Conservation (phyloP, 2,113 vertebrate species). For the Panthera leo region DNA sequence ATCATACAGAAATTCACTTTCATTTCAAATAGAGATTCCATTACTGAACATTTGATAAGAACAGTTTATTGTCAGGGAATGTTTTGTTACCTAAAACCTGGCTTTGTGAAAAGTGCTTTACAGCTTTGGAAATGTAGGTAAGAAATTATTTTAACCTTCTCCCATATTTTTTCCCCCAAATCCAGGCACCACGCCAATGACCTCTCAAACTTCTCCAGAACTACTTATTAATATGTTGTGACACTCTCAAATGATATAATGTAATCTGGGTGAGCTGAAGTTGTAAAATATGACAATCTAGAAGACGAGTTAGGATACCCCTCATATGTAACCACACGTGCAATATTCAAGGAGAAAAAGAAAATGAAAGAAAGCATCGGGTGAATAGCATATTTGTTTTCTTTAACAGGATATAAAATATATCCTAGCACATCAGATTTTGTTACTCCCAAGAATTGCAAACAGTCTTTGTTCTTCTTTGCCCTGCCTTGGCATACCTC, state of each 20-base stretch:
- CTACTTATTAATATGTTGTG: not conserved
- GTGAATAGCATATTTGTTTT: not conserved
- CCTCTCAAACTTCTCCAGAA: not conserved
- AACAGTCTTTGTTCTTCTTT: constrained; percentile 53
- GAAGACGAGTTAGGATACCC: not conserved
- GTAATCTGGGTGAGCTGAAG: not conserved
- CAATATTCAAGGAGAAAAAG: not conserved
- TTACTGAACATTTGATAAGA: not conserved
- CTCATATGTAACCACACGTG: not conserved
- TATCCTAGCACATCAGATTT: not conserved
- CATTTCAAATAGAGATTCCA: not conserved
- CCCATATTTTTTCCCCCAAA: not conserved
- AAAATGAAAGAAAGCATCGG: not conserved
- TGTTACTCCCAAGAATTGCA: not conserved
- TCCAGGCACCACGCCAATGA: not conserved
- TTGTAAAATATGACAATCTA: constrained; percentile 1
- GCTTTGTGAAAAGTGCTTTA: not conserved
- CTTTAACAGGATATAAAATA: not conserved
- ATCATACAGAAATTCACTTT: not conserved
- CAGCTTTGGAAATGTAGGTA: not conserved
- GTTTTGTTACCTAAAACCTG: not conserved
- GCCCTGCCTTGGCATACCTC: not conserved
- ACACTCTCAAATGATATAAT: not conserved
- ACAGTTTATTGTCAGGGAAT: not conserved
- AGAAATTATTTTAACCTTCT: constrained; percentile 24